Conservation (phyloP, 2,113 vertebrate genomes). For the Scytalopus superciliaris region DNA sequence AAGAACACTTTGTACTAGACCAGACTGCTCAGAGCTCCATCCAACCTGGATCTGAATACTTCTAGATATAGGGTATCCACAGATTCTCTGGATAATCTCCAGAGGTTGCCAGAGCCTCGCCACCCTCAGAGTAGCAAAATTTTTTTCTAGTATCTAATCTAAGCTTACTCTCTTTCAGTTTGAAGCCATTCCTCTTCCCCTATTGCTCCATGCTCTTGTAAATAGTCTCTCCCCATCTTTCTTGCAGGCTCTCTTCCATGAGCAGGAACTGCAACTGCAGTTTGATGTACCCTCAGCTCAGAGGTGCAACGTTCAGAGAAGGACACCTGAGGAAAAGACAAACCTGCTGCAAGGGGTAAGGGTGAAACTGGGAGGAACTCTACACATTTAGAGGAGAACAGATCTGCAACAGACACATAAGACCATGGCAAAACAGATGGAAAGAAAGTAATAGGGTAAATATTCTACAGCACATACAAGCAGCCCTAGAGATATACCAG, state of each 20-base stretch:
- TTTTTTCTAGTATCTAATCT: background rate
- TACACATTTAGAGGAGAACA: background rate
- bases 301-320: background rate
- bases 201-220: background rate
- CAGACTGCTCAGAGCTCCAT: background rate
- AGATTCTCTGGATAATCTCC: background rate
- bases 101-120: background rate
- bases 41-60: background rate
- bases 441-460: background rate
- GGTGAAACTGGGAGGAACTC: background rate
- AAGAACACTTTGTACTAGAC: background rate
- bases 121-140: background rate
- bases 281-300: background rate
- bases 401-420: background rate
- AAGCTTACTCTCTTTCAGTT: background rate
- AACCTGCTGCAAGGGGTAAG: background rate
- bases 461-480: background rate
- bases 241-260: background rate
- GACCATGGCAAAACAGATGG: background rate
- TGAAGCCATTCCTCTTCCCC: background rate
- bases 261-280: background rate
- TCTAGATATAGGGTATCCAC: background rate
- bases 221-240: background rate
- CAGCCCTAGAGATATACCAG: constrained; percentile 20
- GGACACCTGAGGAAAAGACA: background rate